Conservation (phyloP, 2,113 vertebrate species). For the Eurypyga helias region DNA sequence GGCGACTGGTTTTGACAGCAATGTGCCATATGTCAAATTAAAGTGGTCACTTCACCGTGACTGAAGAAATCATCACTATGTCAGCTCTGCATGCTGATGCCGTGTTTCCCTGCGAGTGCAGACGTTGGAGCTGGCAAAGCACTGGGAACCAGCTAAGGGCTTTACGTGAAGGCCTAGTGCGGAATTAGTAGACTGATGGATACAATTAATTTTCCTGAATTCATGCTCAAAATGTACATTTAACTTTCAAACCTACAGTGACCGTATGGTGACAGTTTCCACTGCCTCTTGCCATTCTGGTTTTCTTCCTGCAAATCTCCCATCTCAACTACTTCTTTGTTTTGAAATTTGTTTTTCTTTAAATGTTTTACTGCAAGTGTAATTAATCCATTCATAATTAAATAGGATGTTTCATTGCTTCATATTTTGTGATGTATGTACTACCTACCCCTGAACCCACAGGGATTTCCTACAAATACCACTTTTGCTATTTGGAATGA, state of each 20-base stretch:
- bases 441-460: not conserved
- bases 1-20: not conserved
- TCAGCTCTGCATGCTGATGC: not conserved
- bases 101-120: not conserved
- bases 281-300: not conserved
- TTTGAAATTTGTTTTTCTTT: not conserved
- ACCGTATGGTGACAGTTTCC: fast-evolving
- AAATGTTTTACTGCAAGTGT: not conserved
- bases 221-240: not conserved
- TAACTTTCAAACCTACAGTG: too few species aligned
- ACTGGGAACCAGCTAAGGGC: not conserved
- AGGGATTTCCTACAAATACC: not conserved
- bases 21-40: not conserved
- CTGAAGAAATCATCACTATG: not conserved
- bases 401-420: not conserved
- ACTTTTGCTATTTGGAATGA: not conserved
- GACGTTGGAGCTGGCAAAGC: not conserved
- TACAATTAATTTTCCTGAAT: not conserved
- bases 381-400: not conserved
- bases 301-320: not conserved
- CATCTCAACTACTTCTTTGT: not conserved
- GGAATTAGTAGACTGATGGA: fast-evolving
- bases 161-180: fast-evolving
- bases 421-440: not conserved
- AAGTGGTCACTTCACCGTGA: not conserved